Evolutionary conservation across 2,888 invertebrate genomes (phyloP).

Genomic region (Lamellibrachia satsuma): DNA sequence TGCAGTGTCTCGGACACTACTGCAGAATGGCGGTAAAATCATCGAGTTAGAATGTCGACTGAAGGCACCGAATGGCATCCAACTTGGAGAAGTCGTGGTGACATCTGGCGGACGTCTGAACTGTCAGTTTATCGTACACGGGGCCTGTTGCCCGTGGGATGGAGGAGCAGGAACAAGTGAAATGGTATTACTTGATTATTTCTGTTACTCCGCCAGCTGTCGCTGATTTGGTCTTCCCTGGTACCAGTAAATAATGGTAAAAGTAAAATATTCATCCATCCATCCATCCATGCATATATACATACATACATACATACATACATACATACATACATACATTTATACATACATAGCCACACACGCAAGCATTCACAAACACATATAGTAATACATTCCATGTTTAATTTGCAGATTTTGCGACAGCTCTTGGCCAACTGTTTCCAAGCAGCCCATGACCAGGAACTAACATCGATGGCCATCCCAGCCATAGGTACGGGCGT

Average conservation of each 20-base stretch:
- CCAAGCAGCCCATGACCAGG: slow-evolving; percentile 42
- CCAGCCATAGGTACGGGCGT: slow-evolving; percentile 55
- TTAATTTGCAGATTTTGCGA: slow-evolving; percentile 42
- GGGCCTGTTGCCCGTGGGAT: slow-evolving; percentile 43
- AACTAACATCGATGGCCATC: slow-evolving; percentile 49
- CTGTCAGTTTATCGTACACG: slow-evolving; percentile 50
- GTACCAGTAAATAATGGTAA: no score
- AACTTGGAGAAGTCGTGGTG: slow-evolving; percentile 46
- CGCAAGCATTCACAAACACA: background rate
- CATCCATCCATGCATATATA: no score
- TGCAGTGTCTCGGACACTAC: no score
- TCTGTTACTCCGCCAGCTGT: no score
- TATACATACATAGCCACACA: no score
- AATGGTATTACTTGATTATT: slow-evolving; percentile 18
- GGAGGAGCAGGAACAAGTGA: slow-evolving; percentile 36
- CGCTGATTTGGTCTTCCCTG: no score
- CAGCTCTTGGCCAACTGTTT: slow-evolving; percentile 46
- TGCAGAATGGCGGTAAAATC: no score
- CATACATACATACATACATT: no score
- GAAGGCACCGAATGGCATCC: slow-evolving; percentile 42
- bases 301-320: no score
- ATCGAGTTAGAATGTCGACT: no score
- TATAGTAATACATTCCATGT: background rate
- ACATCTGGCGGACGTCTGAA: slow-evolving; percentile 46
- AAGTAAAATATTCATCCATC: no score